These are phyloP conservation scores for Dasysyrphus tricinctus DNA, from an alignment of 2,888 invertebrate species.

Conservation along the genomic window DNA sequence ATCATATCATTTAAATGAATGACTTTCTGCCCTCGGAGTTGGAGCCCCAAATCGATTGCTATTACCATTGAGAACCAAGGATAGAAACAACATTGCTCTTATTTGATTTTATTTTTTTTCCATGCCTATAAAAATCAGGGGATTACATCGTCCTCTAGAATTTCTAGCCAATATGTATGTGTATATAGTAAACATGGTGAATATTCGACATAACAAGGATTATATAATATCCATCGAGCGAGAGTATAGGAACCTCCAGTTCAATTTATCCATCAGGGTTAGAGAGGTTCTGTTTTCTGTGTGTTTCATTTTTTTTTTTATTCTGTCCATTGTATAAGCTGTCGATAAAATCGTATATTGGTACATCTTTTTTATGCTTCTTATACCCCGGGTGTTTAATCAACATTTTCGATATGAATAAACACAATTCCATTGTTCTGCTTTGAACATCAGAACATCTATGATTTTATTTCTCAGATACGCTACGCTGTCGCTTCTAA, in stretches of 20 bases:
- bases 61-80: conserved; percentile 54
- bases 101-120: conserved; percentile 37
- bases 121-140: conserved; percentile 64
- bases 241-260: conserved; percentile 10
- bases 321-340: conserved; percentile 39
- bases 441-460: conserved; percentile 32
- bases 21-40: conserved; percentile 67
- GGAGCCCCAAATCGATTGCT: conserved; percentile 67
- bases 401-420: conserved; percentile 65
- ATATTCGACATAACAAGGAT: conserved; percentile 40
- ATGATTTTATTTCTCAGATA: conserved; percentile 41
- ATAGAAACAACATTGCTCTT: conserved; percentile 35
- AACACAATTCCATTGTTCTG: conserved; percentile 43
- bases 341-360: conserved; percentile 35
- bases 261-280: conserved; percentile 48
- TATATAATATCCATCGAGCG: conserved; percentile 36
- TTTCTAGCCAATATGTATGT: conserved; percentile 45
- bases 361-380: conserved; percentile 53
- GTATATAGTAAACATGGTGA: not conserved
- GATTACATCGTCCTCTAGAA: conserved; percentile 51
- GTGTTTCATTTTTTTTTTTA: not conserved
- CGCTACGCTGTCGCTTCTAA: conserved; percentile 13
- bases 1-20: conserved; percentile 72
- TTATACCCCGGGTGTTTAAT: conserved; percentile 58
- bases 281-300: conserved; percentile 26